Conservation (phyloP, 2,888 invertebrate genomes). For the Ligdia adustata region DNA sequence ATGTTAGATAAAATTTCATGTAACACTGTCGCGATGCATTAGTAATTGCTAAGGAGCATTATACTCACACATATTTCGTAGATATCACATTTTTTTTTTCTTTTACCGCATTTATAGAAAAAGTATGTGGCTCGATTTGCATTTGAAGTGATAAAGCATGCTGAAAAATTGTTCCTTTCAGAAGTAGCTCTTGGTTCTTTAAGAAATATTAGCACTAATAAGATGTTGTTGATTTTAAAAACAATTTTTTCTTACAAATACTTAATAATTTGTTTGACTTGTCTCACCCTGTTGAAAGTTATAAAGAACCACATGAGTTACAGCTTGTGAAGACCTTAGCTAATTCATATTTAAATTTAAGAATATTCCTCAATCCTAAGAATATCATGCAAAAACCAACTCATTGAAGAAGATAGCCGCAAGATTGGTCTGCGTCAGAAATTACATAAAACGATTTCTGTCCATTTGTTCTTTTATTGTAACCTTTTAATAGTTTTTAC, state of each 20-base stretch:
- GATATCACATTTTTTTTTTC: constrained; percentile 10
- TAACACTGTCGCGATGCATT: constrained; percentile 3
- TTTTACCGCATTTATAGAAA: constrained; percentile 12
- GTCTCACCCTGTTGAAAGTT: constrained; percentile 1
- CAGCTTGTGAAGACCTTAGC: not conserved
- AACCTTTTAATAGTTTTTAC: not conserved
- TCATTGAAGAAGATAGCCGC: too few species aligned
- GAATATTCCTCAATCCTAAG: not conserved
- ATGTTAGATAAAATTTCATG: constrained; percentile 4
- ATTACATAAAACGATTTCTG: too few species aligned
- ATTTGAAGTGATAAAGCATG: not conserved
- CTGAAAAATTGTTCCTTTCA: constrained; percentile 6
- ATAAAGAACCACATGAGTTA: constrained; percentile 1
- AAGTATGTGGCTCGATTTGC: constrained; percentile 10
- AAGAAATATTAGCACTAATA: not conserved
- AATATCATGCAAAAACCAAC: too few species aligned
- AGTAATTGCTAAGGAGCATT: constrained; percentile 5
- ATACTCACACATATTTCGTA: constrained; percentile 8
- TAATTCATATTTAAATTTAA: not conserved
- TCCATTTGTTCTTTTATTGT: constrained; percentile 1
- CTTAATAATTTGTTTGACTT: not conserved
- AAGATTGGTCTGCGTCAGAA: too few species aligned
- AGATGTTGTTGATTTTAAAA: not conserved
- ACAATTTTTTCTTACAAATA: not conserved
- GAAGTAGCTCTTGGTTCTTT: constrained; percentile 1